Conservation (phyloP, 2,797 vertebrate species). For the Avahi laniger region DNA sequence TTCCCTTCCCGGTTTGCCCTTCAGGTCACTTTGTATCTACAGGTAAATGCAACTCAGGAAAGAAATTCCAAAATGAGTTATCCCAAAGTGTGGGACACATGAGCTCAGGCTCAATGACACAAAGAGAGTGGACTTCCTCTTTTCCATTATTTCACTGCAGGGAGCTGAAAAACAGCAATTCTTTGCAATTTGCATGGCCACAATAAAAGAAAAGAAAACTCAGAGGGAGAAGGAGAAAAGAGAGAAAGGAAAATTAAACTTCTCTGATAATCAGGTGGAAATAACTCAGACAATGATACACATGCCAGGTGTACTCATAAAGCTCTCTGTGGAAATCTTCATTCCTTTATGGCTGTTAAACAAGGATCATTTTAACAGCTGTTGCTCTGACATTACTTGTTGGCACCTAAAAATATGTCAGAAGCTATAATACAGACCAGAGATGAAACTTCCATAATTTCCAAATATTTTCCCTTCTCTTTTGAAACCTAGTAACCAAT, state of each 20-base stretch:
- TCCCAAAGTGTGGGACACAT: not conserved
- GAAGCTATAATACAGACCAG: conserved; percentile 72
- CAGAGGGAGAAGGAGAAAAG: not conserved
- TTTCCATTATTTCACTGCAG: not conserved
- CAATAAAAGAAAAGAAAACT: conserved; percentile 24
- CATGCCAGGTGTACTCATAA: conserved; percentile 25
- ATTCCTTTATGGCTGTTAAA: conserved; percentile 74
- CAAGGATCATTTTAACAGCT: conserved; percentile 75
- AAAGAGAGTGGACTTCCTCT: not conserved
- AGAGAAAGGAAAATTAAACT: not conserved
- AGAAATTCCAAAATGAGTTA: not conserved
- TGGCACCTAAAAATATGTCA: conserved; percentile 78
- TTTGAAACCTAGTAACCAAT: conserved; percentile 70
- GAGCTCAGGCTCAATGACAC: not conserved
- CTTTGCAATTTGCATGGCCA: not conserved
- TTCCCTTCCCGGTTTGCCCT: not conserved
- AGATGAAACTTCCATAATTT: conserved; percentile 72
- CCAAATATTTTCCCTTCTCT: conserved; percentile 66
- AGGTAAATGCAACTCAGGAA: not conserved
- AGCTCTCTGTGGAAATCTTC: conserved; percentile 60
- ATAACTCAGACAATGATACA: conserved; percentile 50
- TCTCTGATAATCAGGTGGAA: conserved; percentile 49
- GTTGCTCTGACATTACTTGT: conserved; percentile 76
- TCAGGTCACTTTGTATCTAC: not conserved
- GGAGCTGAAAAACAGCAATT: not conserved